These are phyloP conservation scores for Periplaneta americana DNA, from an alignment of 1,140 invertebrate species.

Conservation along the genomic window DNA sequence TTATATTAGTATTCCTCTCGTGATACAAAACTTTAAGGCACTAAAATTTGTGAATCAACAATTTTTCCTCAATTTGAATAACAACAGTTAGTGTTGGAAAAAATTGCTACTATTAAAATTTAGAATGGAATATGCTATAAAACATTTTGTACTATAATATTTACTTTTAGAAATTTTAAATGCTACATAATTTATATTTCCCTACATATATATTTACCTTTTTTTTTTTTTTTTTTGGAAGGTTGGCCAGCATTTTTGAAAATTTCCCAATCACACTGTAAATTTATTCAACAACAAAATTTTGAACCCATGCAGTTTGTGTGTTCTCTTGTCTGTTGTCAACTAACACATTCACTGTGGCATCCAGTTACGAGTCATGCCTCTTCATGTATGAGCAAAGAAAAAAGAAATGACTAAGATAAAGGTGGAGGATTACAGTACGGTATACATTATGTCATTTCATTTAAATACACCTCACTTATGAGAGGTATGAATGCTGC, in stretches of 20 bases:
- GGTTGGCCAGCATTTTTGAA: not conserved
- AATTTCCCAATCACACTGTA: not conserved
- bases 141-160: slow-evolving; percentile 6
- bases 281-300: not conserved
- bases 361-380: not conserved
- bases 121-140: slow-evolving; percentile 9
- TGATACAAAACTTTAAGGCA: slow-evolving; percentile 14
- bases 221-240: not conserved
- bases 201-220: too few species aligned
- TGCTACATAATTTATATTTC: not conserved
- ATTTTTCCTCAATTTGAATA: slow-evolving; percentile 4
- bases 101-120: slow-evolving; percentile 10
- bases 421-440: not conserved
- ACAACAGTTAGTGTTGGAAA: not conserved
- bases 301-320: not conserved
- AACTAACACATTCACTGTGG: not conserved
- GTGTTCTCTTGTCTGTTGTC: not conserved
- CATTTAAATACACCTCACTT: not conserved
- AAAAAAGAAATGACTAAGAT: not conserved
- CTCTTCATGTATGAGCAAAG: not conserved
- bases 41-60: slow-evolving; percentile 14
- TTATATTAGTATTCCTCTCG: not conserved
- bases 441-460: not conserved
- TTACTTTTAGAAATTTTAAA: not conserved
- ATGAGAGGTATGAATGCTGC: not conserved